Evolutionary conservation across 2,888 invertebrate species (phyloP).

Genomic region (Scaptomyza tumidula): DNA sequence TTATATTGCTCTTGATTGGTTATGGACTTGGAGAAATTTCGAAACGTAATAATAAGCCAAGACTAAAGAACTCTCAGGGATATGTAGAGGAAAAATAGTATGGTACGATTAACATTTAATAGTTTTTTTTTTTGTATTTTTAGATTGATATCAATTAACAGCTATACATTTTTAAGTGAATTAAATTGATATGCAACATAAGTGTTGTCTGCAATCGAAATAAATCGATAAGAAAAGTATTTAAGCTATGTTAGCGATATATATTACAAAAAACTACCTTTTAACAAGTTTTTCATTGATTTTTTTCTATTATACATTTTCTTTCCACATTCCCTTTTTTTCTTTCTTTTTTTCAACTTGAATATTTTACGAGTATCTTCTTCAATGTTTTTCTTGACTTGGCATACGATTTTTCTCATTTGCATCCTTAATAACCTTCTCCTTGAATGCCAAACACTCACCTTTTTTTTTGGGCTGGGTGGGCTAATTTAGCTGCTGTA

Average conservation of each 20-base stretch:
- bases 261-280: background rate
- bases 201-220: background rate
- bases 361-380: conserved; percentile 22
- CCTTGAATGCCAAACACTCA: conserved; percentile 11
- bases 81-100: no score
- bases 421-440: conserved; percentile 52
- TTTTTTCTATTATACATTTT: background rate
- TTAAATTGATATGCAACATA: no score
- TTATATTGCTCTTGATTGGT: background rate
- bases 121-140: no score
- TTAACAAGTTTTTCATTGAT: conserved; percentile 4
- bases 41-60: background rate
- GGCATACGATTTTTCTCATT: conserved; percentile 47
- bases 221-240: background rate
- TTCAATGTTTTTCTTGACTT: conserved; percentile 11
- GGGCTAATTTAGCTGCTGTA: conserved; percentile 35
- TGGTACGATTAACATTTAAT: no score
- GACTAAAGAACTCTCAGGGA: no score
- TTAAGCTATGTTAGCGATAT: no score
- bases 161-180: no score
- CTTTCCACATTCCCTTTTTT: background rate
- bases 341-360: conserved; percentile 1
- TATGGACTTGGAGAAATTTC: background rate
- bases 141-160: no score
- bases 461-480: conserved; percentile 16